Base-by-base conservation (phyloP, 2,888 invertebrate genomes). In the Eupithecia tripunctaria region DNA sequence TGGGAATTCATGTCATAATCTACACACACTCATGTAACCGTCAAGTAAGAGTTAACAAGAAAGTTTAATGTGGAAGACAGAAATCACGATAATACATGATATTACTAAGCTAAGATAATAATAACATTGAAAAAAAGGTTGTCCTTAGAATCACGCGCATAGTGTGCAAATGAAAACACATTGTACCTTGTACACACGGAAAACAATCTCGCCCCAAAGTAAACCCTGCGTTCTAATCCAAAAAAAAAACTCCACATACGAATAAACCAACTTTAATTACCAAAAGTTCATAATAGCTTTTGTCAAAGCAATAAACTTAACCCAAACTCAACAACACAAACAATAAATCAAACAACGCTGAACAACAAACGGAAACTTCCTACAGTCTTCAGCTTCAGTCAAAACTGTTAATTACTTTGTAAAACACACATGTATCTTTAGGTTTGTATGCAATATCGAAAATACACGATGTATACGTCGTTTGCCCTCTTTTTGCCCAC, bases 321-420 rank as follows among this genome's bases (percentile, higher is more conserved):
- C 21, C 56, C 43, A 62, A 68, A 68, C 62, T 27, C 36, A n/a
- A 32, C 47, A 69, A 69, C 63, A 51, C 18, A 4, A 64, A 64
- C 63, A 63, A 69, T 69, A 69, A 69, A 69, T 69, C 69, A 64
- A 63, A 47, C 62, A 21, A 64, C 62, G 18, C 18, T 47, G 21
- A 64, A 69, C 68, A 63, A 38, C 68, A 68, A 43, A 60, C 59
- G 29, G 3, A 6, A 68, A 68, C 68, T 68, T 66, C 51, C 60
- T 36, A 43, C 29, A 59, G 60, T 56, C 56, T 56, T 56, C 21
- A 7, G 25, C 68, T 63, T 38, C 21, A 38, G 38, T 36, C 38
- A n/a, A 32, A 64, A 73, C 38, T 64, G 64, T 64, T 64, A 73
- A 71, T 64, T 64, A 73, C 71, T 73, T 64, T 67, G 69, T 67